These are phyloP conservation scores for Epinephelus moara DNA, from an alignment of 2,113 vertebrate species.

Conservation along the genomic window DNA sequence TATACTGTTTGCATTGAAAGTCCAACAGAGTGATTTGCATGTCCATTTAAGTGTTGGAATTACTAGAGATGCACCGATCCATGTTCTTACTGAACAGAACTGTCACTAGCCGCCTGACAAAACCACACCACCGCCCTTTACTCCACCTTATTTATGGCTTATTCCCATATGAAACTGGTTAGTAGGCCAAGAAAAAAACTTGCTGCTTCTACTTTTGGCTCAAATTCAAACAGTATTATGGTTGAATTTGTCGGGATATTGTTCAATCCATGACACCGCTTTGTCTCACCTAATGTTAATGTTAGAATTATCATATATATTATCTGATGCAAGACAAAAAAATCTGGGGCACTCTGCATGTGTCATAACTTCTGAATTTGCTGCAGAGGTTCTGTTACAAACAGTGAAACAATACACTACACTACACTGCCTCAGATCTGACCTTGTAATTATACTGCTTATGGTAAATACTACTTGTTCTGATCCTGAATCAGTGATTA, in stretches of 20 bases:
- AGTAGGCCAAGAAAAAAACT: too few species aligned
- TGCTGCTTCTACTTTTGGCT: not conserved
- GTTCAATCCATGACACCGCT: too few species aligned
- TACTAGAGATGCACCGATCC: not conserved
- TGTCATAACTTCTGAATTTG: not conserved
- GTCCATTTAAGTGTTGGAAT: not conserved
- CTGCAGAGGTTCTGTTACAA: conserved; percentile 7
- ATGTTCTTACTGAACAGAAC: not conserved
- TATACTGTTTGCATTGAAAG: not conserved
- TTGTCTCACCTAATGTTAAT: not conserved
- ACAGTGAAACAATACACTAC: not conserved
- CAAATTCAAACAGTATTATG: not conserved
- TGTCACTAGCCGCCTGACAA: not conserved
- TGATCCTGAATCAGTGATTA: conserved; percentile 52
- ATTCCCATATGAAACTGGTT: not conserved
- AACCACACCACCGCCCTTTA: not conserved
- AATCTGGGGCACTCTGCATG: not conserved
- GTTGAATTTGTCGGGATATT: not conserved
- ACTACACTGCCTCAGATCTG: not conserved
- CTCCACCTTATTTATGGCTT: not conserved
- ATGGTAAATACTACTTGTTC: conserved; percentile 34
- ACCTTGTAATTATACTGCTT: conserved; percentile 28
- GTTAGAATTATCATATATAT: not conserved
- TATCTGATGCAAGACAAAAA: not conserved
- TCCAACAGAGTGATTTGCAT: not conserved